These are phyloP conservation scores for Cryptotermes secundus DNA, from an alignment of 1,140 invertebrate genomes.

Conservation along the genomic window DNA sequence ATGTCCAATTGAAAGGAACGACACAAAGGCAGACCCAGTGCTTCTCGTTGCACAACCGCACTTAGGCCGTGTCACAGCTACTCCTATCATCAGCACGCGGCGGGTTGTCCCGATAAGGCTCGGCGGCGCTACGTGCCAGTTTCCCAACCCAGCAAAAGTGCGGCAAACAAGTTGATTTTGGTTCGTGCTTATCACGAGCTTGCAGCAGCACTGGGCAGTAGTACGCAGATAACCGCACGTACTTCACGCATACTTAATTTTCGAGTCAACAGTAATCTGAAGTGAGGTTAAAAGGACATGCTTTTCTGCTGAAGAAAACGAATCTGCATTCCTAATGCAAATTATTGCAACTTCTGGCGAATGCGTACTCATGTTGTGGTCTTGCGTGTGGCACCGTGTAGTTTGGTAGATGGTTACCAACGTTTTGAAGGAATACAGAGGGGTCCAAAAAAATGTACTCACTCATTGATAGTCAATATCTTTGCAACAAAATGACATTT, in stretches of 20 bases:
- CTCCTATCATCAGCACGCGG: background rate
- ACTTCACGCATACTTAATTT: background rate
- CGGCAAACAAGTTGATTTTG: background rate
- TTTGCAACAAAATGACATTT: no score
- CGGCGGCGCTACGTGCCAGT: background rate
- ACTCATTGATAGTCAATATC: no score
- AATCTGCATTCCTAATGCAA: background rate
- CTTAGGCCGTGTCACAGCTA: background rate
- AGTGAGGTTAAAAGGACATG: background rate
- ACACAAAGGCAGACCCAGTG: no score
- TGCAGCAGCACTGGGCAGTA: background rate
- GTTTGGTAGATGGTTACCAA: no score
- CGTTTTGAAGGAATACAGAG: no score
- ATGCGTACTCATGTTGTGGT: no score
- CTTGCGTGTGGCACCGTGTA: no score
- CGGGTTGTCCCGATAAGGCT: background rate
- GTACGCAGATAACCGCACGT: background rate
- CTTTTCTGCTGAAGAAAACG: background rate
- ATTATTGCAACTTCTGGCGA: no score
- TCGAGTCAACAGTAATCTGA: background rate
- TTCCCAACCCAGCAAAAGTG: background rate
- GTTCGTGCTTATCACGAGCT: background rate
- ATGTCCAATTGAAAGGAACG: no score
- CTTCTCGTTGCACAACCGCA: background rate
- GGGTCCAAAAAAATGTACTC: no score